Percentiles rank a stretch among this genome's conserved stretches.
Conservation (phyloP, 1,140 invertebrate genomes). For the Aphidius gifuensis region DNA sequence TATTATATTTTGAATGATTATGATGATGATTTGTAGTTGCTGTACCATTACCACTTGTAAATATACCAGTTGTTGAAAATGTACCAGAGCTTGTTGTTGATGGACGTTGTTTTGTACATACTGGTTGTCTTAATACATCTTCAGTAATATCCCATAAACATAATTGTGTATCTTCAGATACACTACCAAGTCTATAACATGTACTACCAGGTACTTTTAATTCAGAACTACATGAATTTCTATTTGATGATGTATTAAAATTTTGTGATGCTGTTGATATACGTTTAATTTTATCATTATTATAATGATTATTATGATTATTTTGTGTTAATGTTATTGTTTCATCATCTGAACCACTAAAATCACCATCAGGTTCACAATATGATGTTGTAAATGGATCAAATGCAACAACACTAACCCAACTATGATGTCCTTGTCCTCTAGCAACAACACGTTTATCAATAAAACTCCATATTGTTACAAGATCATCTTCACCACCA, state of each 20-base stretch:
- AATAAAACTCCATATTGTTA: constrained; percentile 94
- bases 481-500: constrained; percentile 97
- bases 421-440: constrained; percentile 91
- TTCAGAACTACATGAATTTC: constrained; percentile 59
- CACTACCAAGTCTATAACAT: constrained; percentile 89
- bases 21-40: constrained; percentile 22
- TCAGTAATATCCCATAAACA: constrained; percentile 99
- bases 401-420: constrained; percentile 96
- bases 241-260: constrained; percentile 40
- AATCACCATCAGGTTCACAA: constrained; percentile 58
- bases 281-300: constrained; percentile 45
- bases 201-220: constrained; percentile 58
- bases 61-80: constrained; percentile 43
- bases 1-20: too few relatives aligned
- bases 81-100: constrained; percentile 40
- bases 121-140: constrained; percentile 77
- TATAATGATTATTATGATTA: constrained; percentile 50
- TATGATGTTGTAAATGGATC: constrained; percentile 84
- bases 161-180: constrained; percentile 96
- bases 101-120: constrained; percentile 51
- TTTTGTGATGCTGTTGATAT: constrained; percentile 46
- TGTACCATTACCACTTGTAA: constrained; percentile 49
- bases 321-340: constrained; percentile 54
- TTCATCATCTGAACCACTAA: constrained; percentile 63
- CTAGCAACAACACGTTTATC: constrained; percentile 92